Percentiles rank a stretch among this genome's conserved stretches.
phyloP scores from a whole-genome alignment of 2,113 vertebrate species.

The Cyprinodon brontotheroides region DNA sequence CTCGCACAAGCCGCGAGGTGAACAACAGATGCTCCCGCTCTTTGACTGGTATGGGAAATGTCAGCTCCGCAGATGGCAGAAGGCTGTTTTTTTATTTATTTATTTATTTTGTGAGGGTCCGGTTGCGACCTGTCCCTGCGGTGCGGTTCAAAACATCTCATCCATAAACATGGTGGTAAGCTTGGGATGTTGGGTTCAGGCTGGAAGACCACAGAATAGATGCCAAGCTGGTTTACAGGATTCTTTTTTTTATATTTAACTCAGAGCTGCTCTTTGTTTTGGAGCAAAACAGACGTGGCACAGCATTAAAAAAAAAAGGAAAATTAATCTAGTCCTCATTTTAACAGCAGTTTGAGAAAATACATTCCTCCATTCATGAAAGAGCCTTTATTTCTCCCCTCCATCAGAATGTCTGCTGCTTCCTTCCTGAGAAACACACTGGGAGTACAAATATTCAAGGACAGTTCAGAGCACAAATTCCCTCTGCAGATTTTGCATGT shows the following conservation, averaged over 20 bases:
- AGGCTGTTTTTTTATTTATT: slow-evolving; percentile 20
- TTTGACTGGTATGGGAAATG: slow-evolving; percentile 61
- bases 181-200: slow-evolving; percentile 24
- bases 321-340: slow-evolving; percentile 33
- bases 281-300: slow-evolving; percentile 30
- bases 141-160: slow-evolving; percentile 55
- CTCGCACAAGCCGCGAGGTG: slow-evolving; percentile 49
- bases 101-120: slow-evolving; percentile 39
- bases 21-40: slow-evolving; percentile 59
- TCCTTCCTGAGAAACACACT: slow-evolving; percentile 28
- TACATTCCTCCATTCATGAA: slow-evolving; percentile 26
- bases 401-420: slow-evolving; percentile 20
- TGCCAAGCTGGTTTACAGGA: slow-evolving; percentile 55
- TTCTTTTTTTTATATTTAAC: slow-evolving; percentile 55
- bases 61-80: slow-evolving; percentile 67
- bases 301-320: slow-evolving; percentile 4
- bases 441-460: slow-evolving; percentile 46
- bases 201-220: slow-evolving; percentile 49
- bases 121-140: slow-evolving; percentile 54
- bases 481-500: slow-evolving; percentile 13
- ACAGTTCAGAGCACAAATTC: slow-evolving; percentile 22
- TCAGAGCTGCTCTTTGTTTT: slow-evolving; percentile 45
- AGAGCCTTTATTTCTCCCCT: slow-evolving; percentile 5
- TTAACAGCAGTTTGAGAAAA: slow-evolving; percentile 29
- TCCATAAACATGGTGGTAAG: slow-evolving; percentile 71